A percentile compares a stretch with the other conserved stretches of the same genome.
phyloP scores from a whole-genome alignment of 2,113 vertebrate genomes.

The Alosa alosa region DNA sequence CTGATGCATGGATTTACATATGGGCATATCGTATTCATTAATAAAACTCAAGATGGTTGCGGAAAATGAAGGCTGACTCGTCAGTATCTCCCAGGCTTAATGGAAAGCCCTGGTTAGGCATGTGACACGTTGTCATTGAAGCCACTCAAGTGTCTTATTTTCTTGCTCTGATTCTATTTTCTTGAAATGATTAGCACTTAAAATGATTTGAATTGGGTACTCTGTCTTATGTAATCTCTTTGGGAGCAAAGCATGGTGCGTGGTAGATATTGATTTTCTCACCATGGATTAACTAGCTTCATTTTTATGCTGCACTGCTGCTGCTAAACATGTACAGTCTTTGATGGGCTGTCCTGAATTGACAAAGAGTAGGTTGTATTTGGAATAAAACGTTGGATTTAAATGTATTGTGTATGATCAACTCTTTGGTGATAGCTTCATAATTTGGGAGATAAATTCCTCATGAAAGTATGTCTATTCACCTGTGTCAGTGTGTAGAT shows the following conservation, averaged over 20 bases:
- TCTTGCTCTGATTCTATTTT: background rate
- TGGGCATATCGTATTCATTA: conserved; percentile 11
- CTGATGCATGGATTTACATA: conserved; percentile 9
- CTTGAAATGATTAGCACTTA: background rate
- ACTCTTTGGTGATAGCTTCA: background rate
- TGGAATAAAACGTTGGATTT: background rate
- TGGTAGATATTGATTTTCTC: background rate
- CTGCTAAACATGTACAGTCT: background rate
- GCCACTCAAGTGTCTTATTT: conserved; percentile 1
- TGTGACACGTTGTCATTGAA: background rate
- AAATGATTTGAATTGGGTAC: background rate
- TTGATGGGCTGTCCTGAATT: background rate
- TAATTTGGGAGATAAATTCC: background rate
- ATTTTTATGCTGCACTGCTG: background rate
- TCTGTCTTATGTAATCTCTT: background rate
- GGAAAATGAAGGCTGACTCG: background rate
- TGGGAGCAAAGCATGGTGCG: background rate
- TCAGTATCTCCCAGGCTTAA: background rate
- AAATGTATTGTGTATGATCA: background rate
- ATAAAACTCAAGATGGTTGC: background rate
- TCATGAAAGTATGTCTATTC: background rate
- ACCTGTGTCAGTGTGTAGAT: background rate
- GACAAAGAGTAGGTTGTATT: background rate
- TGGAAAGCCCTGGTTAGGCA: background rate
- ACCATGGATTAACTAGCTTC: background rate